Evolutionary conservation across 2,113 vertebrate genomes (phyloP).

Genomic region (Tringa solitaria): DNA sequence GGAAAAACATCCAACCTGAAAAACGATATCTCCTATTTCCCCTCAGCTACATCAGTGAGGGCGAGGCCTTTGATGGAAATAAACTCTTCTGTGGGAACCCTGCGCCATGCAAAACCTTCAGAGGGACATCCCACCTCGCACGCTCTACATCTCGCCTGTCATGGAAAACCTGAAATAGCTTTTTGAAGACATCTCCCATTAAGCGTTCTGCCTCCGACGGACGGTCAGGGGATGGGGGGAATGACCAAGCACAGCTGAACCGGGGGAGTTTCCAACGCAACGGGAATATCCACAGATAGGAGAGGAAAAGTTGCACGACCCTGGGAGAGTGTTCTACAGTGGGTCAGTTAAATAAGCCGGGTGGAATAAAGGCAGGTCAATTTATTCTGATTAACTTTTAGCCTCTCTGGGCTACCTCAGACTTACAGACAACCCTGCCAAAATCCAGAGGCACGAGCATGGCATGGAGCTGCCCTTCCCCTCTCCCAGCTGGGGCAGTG

Average conservation of each 20-base stretch:
- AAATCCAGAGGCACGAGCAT: neutral
- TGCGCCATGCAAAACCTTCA: neutral
- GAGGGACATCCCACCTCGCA: neutral
- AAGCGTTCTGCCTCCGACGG: neutral
- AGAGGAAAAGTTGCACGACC: neutral
- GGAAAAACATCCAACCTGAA: neutral
- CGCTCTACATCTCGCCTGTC: neutral
- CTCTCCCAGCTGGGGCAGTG: neutral
- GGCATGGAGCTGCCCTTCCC: neutral
- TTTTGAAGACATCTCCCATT: conserved; percentile 25
- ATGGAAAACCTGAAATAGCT: neutral
- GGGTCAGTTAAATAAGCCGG: neutral
- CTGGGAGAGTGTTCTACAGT: neutral
- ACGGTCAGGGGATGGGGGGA: neutral
- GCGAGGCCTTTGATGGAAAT: neutral
- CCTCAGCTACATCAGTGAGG: neutral
- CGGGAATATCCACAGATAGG: neutral
- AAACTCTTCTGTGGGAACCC: neutral
- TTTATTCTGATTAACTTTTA: neutral
- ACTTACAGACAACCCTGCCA: neutral
- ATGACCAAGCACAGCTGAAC: neutral
- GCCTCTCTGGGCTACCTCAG: neutral
- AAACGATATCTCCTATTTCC: neutral
- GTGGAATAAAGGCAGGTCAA: neutral
- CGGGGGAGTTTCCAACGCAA: neutral